A percentile compares a stretch with the other conserved stretches of the same genome.
Conservation (phyloP, 2,113 vertebrate genomes). For the Raja brachyura region DNA sequence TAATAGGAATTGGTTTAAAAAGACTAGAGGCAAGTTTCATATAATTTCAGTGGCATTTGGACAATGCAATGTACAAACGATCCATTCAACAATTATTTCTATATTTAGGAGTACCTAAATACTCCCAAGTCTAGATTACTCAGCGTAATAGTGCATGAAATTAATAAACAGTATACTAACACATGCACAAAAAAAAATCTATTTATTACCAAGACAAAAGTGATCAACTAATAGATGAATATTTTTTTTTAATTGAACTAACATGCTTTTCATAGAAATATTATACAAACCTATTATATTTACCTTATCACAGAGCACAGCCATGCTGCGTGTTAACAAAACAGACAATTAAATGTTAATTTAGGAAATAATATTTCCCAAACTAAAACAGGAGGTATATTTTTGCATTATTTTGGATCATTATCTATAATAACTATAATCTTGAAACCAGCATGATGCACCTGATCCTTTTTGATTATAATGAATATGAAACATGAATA, state of each 20-base stretch:
- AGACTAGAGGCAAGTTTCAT: constrained; percentile 7
- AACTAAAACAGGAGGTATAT: neutral
- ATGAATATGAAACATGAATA: neutral
- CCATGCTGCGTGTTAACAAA: constrained; percentile 74
- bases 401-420: constrained; percentile 12
- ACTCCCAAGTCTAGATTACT: neutral
- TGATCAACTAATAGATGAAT: neutral
- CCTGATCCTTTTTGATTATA: neutral
- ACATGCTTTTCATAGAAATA: neutral
- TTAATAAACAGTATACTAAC: neutral
- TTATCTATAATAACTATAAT: neutral
- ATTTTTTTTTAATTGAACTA: neutral
- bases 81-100: neutral
- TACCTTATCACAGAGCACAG: constrained; percentile 60
- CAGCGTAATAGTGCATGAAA: neutral
- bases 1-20: neutral
- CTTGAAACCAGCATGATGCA: neutral
- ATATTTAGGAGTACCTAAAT: neutral
- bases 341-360: constrained; percentile 49
- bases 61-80: neutral
- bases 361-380: constrained; percentile 7
- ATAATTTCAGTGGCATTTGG: neutral
- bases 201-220: neutral
- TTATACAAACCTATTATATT: constrained; percentile 41
- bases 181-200: constrained; percentile 10